These are phyloP conservation scores for Asarcornis scutulata DNA, from an alignment of 2,113 vertebrate genomes.

Conservation along the genomic window DNA sequence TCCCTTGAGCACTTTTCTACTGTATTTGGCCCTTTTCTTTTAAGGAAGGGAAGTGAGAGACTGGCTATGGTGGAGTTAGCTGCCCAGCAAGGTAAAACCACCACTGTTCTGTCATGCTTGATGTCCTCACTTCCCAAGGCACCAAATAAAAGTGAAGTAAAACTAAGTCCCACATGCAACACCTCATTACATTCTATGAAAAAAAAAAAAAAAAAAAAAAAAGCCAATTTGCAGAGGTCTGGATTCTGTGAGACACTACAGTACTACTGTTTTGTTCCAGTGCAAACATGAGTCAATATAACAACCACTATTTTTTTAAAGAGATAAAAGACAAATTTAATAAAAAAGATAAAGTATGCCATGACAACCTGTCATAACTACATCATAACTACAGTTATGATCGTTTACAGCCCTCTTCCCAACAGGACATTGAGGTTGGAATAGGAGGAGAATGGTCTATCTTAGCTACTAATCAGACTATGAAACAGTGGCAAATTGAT, in stretches of 20 bases:
- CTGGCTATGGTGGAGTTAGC: no score
- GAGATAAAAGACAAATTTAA: background rate
- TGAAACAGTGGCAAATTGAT: background rate
- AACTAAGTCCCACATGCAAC: background rate
- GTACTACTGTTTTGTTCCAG: background rate
- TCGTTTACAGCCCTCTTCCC: background rate
- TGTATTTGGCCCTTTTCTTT: no score
- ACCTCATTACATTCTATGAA: background rate
- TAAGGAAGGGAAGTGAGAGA: no score
- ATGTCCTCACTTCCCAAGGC: background rate
- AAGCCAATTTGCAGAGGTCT: background rate
- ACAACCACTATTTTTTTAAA: background rate
- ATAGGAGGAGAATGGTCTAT: background rate
- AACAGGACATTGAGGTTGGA: background rate
- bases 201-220: background rate
- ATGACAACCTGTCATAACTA: background rate
- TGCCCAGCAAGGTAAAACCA: no score
- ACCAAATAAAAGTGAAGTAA: background rate
- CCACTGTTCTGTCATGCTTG: background rate
- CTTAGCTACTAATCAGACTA: background rate
- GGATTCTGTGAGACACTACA: background rate
- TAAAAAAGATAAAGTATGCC: background rate
- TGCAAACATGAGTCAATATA: background rate
- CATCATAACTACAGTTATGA: background rate
- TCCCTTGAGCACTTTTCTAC: no score